These are phyloP conservation scores for Auanema freiburgensis DNA, from an alignment of 2,888 invertebrate genomes.

Conservation along the genomic window DNA sequence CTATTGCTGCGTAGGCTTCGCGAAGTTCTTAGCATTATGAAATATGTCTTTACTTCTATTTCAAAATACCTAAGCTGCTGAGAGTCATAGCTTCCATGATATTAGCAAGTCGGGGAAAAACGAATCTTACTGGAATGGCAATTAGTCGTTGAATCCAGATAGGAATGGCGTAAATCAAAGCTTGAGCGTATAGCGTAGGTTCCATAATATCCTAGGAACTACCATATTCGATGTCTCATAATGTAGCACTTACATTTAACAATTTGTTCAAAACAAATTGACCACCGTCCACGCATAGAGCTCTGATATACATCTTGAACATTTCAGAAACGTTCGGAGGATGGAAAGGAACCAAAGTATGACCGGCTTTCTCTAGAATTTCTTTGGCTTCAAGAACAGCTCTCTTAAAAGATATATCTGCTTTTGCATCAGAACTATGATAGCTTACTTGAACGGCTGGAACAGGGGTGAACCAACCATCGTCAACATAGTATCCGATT, in stretches of 20 bases:
- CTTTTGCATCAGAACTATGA: neutral
- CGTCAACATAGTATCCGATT: constrained; percentile 53
- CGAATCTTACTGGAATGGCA: constrained; percentile 24
- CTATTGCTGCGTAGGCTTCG: constrained; percentile 46
- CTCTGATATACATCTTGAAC: constrained; percentile 41
- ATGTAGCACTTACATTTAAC: constrained; percentile 37
- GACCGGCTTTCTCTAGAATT: constrained; percentile 44
- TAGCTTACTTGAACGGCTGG: constrained; percentile 34
- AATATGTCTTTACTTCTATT: neutral
- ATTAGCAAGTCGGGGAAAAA: constrained; percentile 43
- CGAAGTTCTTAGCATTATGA: constrained; percentile 45
- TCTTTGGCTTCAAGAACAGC: constrained; percentile 51
- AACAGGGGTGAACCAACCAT: constrained; percentile 56
- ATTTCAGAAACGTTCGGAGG: constrained; percentile 44
- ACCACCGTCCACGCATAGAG: constrained; percentile 53
- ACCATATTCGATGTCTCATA: neutral
- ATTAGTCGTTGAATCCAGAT: constrained; percentile 33
- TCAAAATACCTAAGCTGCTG: constrained; percentile 25
- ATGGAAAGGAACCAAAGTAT: constrained; percentile 48
- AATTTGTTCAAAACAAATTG: constrained; percentile 36
- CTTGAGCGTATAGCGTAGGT: constrained; percentile 32
- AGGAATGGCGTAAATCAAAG: constrained; percentile 39
- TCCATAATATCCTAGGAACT: constrained; percentile 37
- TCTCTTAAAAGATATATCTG: constrained; percentile 22
- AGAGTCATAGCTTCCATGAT: constrained; percentile 33